Conservation (phyloP, 1,140 invertebrate genomes). For the Drosophila equinoxialis region DNA sequence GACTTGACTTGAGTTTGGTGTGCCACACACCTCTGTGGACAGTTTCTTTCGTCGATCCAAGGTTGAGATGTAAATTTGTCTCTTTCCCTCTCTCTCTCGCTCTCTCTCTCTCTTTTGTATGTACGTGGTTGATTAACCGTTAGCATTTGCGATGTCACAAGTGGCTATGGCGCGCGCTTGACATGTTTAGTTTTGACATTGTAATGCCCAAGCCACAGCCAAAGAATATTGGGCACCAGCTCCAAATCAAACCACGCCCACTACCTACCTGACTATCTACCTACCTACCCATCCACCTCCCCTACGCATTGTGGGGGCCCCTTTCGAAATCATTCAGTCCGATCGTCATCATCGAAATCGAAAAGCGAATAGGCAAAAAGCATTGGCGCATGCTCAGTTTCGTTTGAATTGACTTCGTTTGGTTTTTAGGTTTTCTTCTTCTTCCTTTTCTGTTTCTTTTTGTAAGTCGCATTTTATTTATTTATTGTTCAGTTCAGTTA, state of each 20-base stretch:
- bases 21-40: slow-evolving; percentile 26
- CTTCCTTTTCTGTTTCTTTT: slow-evolving; percentile 28
- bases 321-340: slow-evolving; percentile 44
- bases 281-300: background rate
- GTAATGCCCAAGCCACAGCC: slow-evolving; percentile 48
- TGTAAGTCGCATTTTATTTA: slow-evolving; percentile 37
- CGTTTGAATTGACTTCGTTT: slow-evolving; percentile 25
- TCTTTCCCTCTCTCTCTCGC: background rate
- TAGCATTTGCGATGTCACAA: slow-evolving; percentile 60
- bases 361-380: slow-evolving; percentile 26
- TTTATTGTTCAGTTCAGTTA: slow-evolving; percentile 46
- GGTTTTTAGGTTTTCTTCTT: slow-evolving; percentile 20
- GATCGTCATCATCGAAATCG: slow-evolving; percentile 14
- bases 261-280: background rate
- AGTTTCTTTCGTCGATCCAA: slow-evolving; percentile 59
- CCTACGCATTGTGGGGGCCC: slow-evolving; percentile 6
- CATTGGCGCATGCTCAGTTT: slow-evolving; percentile 66
- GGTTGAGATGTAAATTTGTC: slow-evolving; percentile 67
- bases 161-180: slow-evolving; percentile 36
- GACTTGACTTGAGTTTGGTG: slow-evolving; percentile 7
- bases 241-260: slow-evolving; percentile 6
- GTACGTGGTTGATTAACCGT: slow-evolving; percentile 45
- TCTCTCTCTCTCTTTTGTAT: background rate
- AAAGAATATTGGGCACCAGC: slow-evolving; percentile 57
- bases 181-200: slow-evolving; percentile 71